These are phyloP conservation scores for Alauda arvensis DNA, from an alignment of 2,797 vertebrate genomes.

Conservation along the genomic window DNA sequence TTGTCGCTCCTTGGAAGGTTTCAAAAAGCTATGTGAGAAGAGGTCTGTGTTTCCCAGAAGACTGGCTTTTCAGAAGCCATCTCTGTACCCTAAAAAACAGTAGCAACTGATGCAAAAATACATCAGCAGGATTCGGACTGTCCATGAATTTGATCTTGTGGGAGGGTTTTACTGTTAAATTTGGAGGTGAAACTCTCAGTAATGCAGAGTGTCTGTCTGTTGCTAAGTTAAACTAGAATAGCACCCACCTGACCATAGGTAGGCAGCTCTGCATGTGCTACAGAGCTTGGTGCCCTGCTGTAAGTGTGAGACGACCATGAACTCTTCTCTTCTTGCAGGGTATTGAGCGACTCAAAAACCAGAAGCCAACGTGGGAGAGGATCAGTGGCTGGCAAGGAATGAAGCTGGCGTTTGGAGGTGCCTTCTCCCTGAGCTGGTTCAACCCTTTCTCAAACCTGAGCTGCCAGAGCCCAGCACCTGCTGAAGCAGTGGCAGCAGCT, in stretches of 20 bases:
- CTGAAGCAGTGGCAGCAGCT: slow-evolving; percentile 4
- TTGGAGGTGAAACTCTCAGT: not conserved
- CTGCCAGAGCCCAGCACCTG: slow-evolving; percentile 38
- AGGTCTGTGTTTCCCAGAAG: not conserved
- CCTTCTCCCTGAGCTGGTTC: slow-evolving; percentile 84
- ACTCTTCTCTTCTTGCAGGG: slow-evolving; percentile 75
- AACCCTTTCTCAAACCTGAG: slow-evolving; percentile 83
- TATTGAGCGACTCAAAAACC: slow-evolving; percentile 90
- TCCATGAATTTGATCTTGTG: not conserved
- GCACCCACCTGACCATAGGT: rapidly evolving
- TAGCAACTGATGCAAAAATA: not conserved
- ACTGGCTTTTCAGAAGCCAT: not conserved
- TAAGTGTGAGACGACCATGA: not conserved
- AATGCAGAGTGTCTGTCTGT: rapidly evolving
- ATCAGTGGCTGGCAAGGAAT: slow-evolving; percentile 79
- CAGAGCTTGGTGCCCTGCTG: not conserved
- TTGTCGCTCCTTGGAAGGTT: not conserved
- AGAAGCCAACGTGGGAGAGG: slow-evolving; percentile 83
- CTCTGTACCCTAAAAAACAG: not conserved
- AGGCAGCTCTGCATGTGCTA: not conserved
- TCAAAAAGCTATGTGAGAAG: not conserved
- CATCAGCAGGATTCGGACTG: not conserved
- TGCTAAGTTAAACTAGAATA: not conserved
- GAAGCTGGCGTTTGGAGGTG: slow-evolving; percentile 81
- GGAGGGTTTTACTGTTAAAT: not conserved